phyloP scores from a whole-genome alignment of 2,888 invertebrate species.

The Galeruca laticollis region DNA sequence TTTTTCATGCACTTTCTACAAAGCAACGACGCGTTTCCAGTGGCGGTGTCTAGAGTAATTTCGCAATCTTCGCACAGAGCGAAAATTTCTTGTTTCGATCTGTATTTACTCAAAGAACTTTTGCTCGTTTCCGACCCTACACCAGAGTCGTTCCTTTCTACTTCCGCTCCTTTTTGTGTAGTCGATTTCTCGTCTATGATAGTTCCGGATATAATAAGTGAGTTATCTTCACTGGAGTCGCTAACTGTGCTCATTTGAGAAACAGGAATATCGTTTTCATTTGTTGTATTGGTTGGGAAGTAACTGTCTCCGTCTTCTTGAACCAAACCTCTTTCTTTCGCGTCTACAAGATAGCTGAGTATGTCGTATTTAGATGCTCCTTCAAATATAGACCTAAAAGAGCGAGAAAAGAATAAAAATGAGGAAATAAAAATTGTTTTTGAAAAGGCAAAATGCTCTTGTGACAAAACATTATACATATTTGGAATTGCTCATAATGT shows the following conservation, averaged over 20 bases:
- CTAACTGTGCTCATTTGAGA: slow-evolving; percentile 86
- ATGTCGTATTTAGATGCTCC: slow-evolving; percentile 91
- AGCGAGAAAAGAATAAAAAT: not conserved
- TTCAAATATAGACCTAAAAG: slow-evolving; percentile 76
- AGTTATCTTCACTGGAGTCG: slow-evolving; percentile 88
- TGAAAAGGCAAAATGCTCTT: not conserved
- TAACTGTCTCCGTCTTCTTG: slow-evolving; percentile 80
- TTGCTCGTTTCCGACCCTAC: slow-evolving; percentile 94
- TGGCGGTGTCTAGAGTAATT: slow-evolving; percentile 75
- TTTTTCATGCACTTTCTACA: slow-evolving; percentile 91
- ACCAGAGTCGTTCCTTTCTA: slow-evolving; percentile 92
- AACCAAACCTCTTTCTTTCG: slow-evolving; percentile 81
- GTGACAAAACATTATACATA: too few species aligned
- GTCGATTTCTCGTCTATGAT: slow-evolving; percentile 70
- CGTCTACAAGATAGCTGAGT: slow-evolving; percentile 88
- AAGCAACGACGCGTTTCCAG: slow-evolving; percentile 85
- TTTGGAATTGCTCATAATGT: too few species aligned
- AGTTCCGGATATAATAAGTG: slow-evolving; percentile 74
- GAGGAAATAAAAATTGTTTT: not conserved
- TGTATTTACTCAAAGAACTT: slow-evolving; percentile 81
- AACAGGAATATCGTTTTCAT: slow-evolving; percentile 71
- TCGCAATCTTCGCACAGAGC: slow-evolving; percentile 87
- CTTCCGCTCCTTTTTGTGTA: slow-evolving; percentile 77
- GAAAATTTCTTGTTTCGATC: slow-evolving; percentile 72
- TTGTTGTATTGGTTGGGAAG: slow-evolving; percentile 69